A percentile compares a stretch with the other conserved stretches of the same genome.
phyloP scores from a whole-genome alignment of 2,888 invertebrate species.

The Lypha dubia region DNA sequence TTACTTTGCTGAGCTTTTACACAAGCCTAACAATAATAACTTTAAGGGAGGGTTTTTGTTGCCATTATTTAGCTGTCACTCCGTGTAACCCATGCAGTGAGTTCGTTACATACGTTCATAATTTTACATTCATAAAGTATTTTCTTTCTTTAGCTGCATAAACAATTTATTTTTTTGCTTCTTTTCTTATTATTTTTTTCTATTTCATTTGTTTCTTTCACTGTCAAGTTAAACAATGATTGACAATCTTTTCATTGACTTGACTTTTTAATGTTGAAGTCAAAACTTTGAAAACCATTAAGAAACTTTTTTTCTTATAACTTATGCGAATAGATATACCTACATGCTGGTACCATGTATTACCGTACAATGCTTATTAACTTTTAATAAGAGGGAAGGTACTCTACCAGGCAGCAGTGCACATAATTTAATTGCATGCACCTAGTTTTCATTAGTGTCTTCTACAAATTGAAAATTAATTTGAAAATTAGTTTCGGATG shows the following conservation, averaged over 20 bases:
- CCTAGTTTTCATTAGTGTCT: too few species aligned
- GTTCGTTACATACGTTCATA: background rate
- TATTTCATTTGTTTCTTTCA: conserved; percentile 55
- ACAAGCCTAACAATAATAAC: too few species aligned
- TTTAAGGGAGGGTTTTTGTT: background rate
- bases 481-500: too few species aligned
- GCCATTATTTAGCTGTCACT: background rate
- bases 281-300: conserved; percentile 49
- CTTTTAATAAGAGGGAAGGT: conserved; percentile 38
- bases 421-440: background rate
- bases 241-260: conserved; percentile 69
- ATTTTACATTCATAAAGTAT: conserved; percentile 17
- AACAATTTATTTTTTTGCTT: too few species aligned
- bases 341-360: conserved; percentile 23
- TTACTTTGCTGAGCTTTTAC: too few species aligned
- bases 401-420: background rate
- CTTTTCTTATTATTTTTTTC: background rate
- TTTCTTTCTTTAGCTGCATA: background rate
- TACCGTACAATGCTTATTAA: conserved; percentile 15
- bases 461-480: too few species aligned
- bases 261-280: conserved; percentile 49
- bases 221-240: conserved; percentile 70
- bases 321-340: background rate
- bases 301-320: conserved; percentile 16
- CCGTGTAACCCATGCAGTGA: background rate